A percentile compares a stretch with the other conserved stretches of the same genome.
These are phyloP conservation scores for Ondatra zibethicus DNA, from an alignment of 2,113 vertebrate genomes.

Conservation along the genomic window DNA sequence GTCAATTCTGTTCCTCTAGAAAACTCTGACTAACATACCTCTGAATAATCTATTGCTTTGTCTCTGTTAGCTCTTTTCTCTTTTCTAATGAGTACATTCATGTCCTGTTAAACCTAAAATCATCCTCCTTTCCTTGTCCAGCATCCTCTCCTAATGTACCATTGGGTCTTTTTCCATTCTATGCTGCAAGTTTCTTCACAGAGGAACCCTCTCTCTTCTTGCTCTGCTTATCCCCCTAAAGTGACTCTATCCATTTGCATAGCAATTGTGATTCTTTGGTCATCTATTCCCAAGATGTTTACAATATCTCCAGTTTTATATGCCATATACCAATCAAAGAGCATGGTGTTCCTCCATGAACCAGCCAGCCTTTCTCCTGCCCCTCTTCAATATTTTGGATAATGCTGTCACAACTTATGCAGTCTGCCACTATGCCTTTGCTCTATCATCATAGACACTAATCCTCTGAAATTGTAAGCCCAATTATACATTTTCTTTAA, in stretches of 20 bases:
- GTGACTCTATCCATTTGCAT: background rate
- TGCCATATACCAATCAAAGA: background rate
- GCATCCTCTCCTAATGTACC: background rate
- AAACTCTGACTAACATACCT: background rate
- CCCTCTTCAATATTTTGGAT: background rate
- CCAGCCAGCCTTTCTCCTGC: background rate
- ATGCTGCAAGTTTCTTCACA: background rate
- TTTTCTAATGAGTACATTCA: no score
- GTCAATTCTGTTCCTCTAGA: background rate
- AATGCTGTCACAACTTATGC: background rate
- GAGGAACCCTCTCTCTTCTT: background rate
- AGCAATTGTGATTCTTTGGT: background rate
- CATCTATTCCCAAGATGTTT: background rate
- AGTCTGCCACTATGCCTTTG: background rate
- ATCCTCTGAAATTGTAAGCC: background rate
- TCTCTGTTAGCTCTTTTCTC: background rate
- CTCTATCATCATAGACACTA: background rate
- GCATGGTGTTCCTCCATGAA: background rate
- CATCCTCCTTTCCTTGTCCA: rapidly evolving
- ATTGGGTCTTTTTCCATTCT: background rate
- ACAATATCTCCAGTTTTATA: no score
- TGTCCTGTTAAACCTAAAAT: background rate
- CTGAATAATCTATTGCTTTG: background rate
- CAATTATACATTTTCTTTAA: background rate
- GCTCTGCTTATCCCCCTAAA: background rate